Evolutionary conservation across 1,140 invertebrate genomes (phyloP), one percentile per base, ranked within the genome.

Genomic region (Bacillus rossius): DNA sequence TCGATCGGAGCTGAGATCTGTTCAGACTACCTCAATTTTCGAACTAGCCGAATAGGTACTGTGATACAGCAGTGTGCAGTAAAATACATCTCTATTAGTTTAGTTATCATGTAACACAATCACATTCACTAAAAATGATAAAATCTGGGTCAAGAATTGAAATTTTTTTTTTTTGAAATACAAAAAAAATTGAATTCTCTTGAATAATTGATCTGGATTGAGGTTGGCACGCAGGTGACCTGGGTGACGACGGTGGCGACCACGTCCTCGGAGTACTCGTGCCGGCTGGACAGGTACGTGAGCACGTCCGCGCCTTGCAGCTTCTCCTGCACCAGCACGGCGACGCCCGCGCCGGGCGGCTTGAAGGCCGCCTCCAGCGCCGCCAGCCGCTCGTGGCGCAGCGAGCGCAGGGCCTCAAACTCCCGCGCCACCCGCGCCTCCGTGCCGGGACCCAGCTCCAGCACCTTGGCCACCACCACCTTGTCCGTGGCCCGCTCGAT

Each of bases 231-330:
- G n/a, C n/a, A n/a, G n/a, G n/a, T n/a, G n/a, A 83, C 81, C 73
- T 92, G 94, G 5, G 82, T 83, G 8, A 96, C 79, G 8, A 96
- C 85, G 1, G 81, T 86, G 1, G 91, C 85, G 1, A 98, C 91
- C 71, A 86, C 89, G 69, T 96, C 91, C 74, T 98, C 96, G 0
- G 84, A 84, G 71, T 96, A 98, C 62, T 92, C 87, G 65, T 94
- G 88, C 51, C 86, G 81, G 61, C 85, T 89, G 1, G 91, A 86
- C 14, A 98, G 77, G 67, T 93, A 95, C 0, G 91, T 91, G 0
- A 96, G 72, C 38, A 97, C 82, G 68, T 97, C 92, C n/a, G 92
- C 88, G 0, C 94, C 93, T 67, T 93, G 91, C 0, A 96, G 75
- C 67, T 91, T 92, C 68, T 97, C 93, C 72, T 93, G 75, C 3